Conservation (phyloP, 2,113 vertebrate species). For the Percopsis transmontana region DNA sequence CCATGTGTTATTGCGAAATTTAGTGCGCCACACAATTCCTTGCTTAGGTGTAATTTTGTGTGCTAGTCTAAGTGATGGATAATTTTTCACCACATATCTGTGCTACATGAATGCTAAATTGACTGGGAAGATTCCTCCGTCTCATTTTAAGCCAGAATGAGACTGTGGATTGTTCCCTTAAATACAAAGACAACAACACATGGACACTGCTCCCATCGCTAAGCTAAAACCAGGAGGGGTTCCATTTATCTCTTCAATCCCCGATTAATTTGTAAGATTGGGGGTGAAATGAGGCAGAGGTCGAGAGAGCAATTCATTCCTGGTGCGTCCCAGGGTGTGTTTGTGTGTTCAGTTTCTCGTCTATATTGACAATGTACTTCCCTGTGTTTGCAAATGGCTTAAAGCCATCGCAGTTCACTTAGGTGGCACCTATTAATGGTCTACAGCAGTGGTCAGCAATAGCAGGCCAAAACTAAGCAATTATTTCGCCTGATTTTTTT, state of each 20-base stretch:
- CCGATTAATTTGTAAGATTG: background rate
- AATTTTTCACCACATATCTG: background rate
- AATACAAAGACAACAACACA: background rate
- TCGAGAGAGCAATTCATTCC: constrained; percentile 2
- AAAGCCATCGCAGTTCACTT: constrained; percentile 19
- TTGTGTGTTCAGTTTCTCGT: background rate
- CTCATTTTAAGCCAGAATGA: background rate
- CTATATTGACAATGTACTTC: background rate
- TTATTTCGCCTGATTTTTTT: too few relatives aligned
- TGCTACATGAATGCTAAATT: background rate
- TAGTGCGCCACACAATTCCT: background rate
- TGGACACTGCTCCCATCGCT: background rate
- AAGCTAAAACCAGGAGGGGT: background rate
- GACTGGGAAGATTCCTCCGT: background rate
- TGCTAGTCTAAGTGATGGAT: too few relatives aligned
- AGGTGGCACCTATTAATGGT: constrained; percentile 3
- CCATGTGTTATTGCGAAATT: constrained; percentile 14
- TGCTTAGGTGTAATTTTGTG: background rate
- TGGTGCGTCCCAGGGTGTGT: background rate
- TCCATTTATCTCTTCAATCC: constrained; percentile 7
- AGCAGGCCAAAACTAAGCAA: too few relatives aligned
- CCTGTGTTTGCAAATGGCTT: constrained; percentile 13
- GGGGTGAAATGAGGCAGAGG: background rate
- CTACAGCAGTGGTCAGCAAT: too few relatives aligned
- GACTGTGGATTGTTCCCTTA: background rate